phyloP scores from a whole-genome alignment of 2,888 invertebrate species.

The Molorchus minor region DNA sequence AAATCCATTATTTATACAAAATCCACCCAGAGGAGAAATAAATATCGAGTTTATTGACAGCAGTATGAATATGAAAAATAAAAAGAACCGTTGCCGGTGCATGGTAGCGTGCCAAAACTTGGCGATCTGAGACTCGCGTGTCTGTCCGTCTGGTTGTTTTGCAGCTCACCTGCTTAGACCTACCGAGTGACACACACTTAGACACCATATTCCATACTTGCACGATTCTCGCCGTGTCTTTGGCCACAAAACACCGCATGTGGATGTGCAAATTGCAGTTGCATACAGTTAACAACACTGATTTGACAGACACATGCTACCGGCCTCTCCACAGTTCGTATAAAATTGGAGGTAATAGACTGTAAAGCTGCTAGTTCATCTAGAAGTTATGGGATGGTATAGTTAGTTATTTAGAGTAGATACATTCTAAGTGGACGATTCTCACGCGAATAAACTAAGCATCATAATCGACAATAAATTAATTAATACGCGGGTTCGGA shows the following conservation, averaged over 20 bases:
- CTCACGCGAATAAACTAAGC: too few relatives aligned
- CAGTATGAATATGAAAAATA: slow-evolving; percentile 26
- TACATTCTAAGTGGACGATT: too few relatives aligned
- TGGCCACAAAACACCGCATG: slow-evolving; percentile 35
- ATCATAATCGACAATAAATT: too few relatives aligned
- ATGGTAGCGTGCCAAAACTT: slow-evolving; percentile 42
- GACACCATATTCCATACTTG: slow-evolving; percentile 5
- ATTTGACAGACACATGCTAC: slow-evolving; percentile 44
- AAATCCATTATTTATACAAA: too few relatives aligned
- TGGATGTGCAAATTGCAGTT: slow-evolving; percentile 45
- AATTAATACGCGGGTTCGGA: too few relatives aligned
- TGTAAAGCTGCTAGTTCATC: slow-evolving; percentile 3
- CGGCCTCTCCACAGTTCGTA: slow-evolving; percentile 31
- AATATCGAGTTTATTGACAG: slow-evolving; percentile 21
- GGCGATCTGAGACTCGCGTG: slow-evolving; percentile 44
- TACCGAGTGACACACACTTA: slow-evolving; percentile 29
- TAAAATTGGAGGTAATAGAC: slow-evolving; percentile 33
- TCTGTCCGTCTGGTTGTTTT: slow-evolving; percentile 33
- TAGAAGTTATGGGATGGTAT: too few relatives aligned
- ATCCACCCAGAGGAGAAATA: too few relatives aligned
- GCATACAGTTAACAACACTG: slow-evolving; percentile 43
- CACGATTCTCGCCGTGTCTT: slow-evolving; percentile 27
- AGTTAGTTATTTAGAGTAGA: too few relatives aligned
- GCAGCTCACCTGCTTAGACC: slow-evolving; percentile 38
- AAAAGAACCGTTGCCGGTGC: slow-evolving; percentile 37